phyloP scores from a whole-genome alignment of 2,797 vertebrate species.

The Pipistrellus kuhlii region DNA sequence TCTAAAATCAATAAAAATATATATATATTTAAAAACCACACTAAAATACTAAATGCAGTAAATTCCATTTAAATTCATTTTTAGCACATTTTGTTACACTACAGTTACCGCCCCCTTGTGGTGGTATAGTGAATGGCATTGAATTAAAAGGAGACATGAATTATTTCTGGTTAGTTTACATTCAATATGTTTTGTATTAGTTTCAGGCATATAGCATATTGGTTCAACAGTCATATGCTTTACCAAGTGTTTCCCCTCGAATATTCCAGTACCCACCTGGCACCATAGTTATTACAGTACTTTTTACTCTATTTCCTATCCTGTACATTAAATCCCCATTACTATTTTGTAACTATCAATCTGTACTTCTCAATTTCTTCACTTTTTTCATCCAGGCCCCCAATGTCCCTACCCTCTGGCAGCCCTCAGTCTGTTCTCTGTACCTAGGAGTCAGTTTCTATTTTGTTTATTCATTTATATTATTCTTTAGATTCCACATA shows the following conservation, averaged over 20 bases:
- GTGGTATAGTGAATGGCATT: neutral
- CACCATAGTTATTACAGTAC: neutral
- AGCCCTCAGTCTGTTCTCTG: neutral
- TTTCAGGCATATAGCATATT: neutral
- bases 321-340: neutral
- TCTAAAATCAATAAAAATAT: no score
- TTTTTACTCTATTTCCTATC: neutral
- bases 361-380: neutral
- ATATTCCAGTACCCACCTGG: neutral
- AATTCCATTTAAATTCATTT: constrained; percentile 12
- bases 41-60: constrained; percentile 21
- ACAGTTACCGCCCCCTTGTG: constrained; percentile 39
- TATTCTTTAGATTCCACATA: neutral
- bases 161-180: neutral
- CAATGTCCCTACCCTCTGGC: neutral
- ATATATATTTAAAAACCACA: neutral
- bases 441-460: neutral
- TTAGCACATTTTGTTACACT: neutral
- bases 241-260: neutral
- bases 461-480: neutral
- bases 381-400: neutral
- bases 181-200: neutral
- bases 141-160: neutral
- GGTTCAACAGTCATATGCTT: neutral
- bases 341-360: neutral